Evolutionary conservation across 2,113 vertebrate genomes (phyloP).

Genomic region (Okapia johnstoni): DNA sequence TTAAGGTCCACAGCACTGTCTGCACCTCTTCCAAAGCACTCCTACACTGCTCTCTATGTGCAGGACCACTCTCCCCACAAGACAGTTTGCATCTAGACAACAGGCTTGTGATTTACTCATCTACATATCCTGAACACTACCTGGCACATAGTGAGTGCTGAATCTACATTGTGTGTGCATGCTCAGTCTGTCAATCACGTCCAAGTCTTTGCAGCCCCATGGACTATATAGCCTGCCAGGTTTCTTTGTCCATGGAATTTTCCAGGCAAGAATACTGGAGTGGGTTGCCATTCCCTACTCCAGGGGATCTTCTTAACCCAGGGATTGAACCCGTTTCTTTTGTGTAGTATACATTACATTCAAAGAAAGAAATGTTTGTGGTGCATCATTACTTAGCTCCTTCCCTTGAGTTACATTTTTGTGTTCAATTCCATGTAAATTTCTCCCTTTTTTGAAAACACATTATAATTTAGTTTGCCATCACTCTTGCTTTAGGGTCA

Average conservation of each 20-base stretch:
- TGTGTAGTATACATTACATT: neutral
- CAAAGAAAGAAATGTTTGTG: neutral
- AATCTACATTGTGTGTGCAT: neutral
- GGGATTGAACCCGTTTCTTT: neutral
- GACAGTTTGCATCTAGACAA: neutral
- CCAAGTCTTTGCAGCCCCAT: neutral
- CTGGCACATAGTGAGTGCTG: neutral
- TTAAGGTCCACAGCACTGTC: neutral
- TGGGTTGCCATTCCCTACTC: neutral
- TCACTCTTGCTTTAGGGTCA: neutral
- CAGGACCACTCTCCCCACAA: neutral
- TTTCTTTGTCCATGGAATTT: neutral
- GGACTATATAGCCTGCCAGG: neutral
- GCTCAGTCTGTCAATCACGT: neutral
- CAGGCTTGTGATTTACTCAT: neutral
- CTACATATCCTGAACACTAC: neutral
- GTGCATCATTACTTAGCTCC: neutral
- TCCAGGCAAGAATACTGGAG: neutral
- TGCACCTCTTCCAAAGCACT: fast-evolving
- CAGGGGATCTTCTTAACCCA: neutral
- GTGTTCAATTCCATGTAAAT: no score
- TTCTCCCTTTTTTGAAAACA: neutral
- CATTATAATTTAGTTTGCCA: neutral
- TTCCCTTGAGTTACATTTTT: neutral
- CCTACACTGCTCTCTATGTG: neutral